These are phyloP conservation scores for Allobates femoralis DNA, from an alignment of 2,797 vertebrate species.

Conservation along the genomic window DNA sequence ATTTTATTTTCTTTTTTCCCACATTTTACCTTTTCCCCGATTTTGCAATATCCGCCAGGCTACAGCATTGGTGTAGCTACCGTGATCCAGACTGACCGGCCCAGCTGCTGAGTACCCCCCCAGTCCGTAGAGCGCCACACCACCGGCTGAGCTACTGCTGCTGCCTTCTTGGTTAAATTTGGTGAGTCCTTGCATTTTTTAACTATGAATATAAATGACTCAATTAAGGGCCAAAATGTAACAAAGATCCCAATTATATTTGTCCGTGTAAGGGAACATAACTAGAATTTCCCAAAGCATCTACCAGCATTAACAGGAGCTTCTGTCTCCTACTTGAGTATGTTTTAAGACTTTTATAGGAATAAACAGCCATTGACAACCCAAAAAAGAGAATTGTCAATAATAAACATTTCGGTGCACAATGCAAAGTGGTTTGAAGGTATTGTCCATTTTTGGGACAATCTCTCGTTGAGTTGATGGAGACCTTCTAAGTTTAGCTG, in stretches of 20 bases:
- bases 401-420: neutral
- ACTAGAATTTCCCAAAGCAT: neutral
- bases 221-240: neutral
- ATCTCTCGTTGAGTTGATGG: neutral
- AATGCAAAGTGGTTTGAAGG: neutral
- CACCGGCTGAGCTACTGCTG: neutral
- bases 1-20: too few relatives aligned
- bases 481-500: neutral
- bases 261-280: neutral
- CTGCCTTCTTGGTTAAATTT: neutral
- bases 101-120: too few relatives aligned
- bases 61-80: too few relatives aligned
- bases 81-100: too few relatives aligned
- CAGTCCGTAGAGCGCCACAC: too few relatives aligned
- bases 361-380: conserved; percentile 4
- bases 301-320: neutral
- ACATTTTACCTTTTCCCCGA: too few relatives aligned
- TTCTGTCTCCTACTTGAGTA: neutral
- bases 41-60: too few relatives aligned
- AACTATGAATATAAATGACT: neutral
- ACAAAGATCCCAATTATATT: neutral
- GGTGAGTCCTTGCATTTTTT: neutral
- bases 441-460: neutral
- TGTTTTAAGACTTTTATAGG: neutral
- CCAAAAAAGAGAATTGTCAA: neutral